Conservation (phyloP, 35 echinoderm and acorn worm genomes). For the Apostichopus parvimensis region DNA sequence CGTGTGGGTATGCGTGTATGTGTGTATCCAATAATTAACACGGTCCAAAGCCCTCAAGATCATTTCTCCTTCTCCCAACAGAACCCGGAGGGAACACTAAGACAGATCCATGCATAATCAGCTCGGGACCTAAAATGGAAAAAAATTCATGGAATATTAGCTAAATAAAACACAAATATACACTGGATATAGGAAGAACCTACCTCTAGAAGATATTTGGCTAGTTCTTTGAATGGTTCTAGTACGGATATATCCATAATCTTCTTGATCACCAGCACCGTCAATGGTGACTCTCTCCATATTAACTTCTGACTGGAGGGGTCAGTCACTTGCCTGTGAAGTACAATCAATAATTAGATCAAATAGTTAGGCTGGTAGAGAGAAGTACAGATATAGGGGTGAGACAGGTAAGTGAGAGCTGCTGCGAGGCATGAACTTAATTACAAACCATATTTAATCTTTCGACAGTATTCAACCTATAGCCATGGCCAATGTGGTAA, state of each 20-base stretch:
- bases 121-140: too few species aligned
- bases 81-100: too few species aligned
- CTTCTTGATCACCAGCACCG: constrained; percentile 96
- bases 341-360: background rate
- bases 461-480: too few species aligned
- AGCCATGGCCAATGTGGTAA: too few species aligned
- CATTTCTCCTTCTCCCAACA: too few species aligned
- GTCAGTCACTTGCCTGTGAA: constrained; percentile 96
- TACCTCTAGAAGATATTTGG: constrained; percentile 84
- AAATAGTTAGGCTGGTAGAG: too few species aligned
- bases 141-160: background rate
- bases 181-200: background rate
- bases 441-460: too few species aligned
- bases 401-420: background rate
- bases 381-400: background rate
- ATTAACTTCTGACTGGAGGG: constrained; percentile 83
- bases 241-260: constrained; percentile 80
- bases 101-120: too few species aligned
- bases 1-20: too few species aligned
- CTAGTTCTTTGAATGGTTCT: constrained; percentile 84
- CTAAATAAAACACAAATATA: background rate
- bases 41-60: too few species aligned
- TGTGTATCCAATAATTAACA: background rate
- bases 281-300: constrained; percentile 84
- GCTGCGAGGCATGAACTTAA: background rate